Evolutionary conservation across 2,797 vertebrate genomes (phyloP).

Genomic region (Sebastes iracundus): DNA sequence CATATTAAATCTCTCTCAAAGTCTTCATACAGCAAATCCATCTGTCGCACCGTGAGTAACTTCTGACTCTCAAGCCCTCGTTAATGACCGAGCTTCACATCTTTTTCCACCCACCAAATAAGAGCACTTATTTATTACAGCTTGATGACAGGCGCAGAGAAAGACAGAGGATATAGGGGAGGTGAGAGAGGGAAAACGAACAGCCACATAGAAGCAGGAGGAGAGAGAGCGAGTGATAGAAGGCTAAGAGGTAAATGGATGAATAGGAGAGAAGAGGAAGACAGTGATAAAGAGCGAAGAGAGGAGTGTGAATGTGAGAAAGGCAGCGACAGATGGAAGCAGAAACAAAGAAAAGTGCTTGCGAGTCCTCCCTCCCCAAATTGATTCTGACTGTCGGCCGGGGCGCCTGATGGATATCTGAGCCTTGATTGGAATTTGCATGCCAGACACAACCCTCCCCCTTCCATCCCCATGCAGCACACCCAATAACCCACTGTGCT

Average conservation of each 20-base stretch:
- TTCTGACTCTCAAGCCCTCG: constrained; percentile 27
- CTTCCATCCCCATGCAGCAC: constrained; percentile 17
- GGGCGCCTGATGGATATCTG: constrained; percentile 73
- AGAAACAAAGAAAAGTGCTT: constrained; percentile 61
- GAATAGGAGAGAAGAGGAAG: constrained; percentile 46
- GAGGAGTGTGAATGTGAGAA: constrained; percentile 36
- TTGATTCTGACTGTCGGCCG: constrained; percentile 71
- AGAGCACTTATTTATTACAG: constrained; percentile 67
- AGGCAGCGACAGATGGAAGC: constrained; percentile 51
- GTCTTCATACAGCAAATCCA: constrained; percentile 36
- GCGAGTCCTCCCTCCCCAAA: constrained; percentile 60
- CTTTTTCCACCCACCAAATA: constrained; percentile 65
- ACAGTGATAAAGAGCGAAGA: constrained; percentile 52
- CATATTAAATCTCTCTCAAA: constrained; percentile 38
- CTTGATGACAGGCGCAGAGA: constrained; percentile 43
- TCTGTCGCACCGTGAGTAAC: constrained; percentile 44
- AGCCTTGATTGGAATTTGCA: constrained; percentile 75
- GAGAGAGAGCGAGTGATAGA: constrained; percentile 22
- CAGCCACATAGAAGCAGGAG: constrained; percentile 4
- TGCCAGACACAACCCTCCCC: constrained; percentile 60
- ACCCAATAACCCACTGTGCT: constrained; percentile 57
- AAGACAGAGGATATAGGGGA: constrained; percentile 1
- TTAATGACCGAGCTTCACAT: constrained; percentile 53
- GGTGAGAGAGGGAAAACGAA: constrained; percentile 32
- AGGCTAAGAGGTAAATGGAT: constrained; percentile 43